Conservation (phyloP, 2,888 invertebrate species). For the Cantharis nigra region DNA sequence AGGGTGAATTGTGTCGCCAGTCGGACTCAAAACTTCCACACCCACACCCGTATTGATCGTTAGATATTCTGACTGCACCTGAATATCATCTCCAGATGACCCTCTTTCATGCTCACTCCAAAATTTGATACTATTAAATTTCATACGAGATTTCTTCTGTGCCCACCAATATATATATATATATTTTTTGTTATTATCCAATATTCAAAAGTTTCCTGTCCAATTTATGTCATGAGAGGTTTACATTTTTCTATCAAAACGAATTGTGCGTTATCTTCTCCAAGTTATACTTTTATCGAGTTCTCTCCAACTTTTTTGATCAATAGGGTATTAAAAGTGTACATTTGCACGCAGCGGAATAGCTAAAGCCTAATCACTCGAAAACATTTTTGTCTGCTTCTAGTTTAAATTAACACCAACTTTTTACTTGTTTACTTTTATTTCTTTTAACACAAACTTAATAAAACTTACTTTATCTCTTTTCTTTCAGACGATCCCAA, state of each 20-base stretch:
- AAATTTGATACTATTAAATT: background rate
- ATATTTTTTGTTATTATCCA: background rate
- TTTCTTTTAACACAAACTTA: background rate
- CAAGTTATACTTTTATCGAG: background rate
- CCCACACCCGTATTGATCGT: constrained; percentile 35
- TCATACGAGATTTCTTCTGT: too few relatives aligned
- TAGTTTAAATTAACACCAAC: background rate
- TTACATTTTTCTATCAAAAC: background rate
- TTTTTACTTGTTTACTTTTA: background rate
- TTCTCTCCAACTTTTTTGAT: background rate
- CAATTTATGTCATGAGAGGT: background rate
- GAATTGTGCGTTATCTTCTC: background rate
- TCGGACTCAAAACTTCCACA: constrained; percentile 33
- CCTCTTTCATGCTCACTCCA: background rate
- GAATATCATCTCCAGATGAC: constrained; percentile 26
- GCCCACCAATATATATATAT: background rate
- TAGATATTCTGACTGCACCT: constrained; percentile 30
- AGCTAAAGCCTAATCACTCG: background rate
- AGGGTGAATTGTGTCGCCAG: constrained; percentile 32
- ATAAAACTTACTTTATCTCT: background rate
- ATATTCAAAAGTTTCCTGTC: background rate
- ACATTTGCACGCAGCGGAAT: background rate
- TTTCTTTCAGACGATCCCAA: background rate
- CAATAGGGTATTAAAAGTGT: background rate
- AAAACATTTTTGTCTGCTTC: background rate